Base-by-base conservation (phyloP, 2,888 invertebrate species). In the Pterobdella sp. region DNA sequence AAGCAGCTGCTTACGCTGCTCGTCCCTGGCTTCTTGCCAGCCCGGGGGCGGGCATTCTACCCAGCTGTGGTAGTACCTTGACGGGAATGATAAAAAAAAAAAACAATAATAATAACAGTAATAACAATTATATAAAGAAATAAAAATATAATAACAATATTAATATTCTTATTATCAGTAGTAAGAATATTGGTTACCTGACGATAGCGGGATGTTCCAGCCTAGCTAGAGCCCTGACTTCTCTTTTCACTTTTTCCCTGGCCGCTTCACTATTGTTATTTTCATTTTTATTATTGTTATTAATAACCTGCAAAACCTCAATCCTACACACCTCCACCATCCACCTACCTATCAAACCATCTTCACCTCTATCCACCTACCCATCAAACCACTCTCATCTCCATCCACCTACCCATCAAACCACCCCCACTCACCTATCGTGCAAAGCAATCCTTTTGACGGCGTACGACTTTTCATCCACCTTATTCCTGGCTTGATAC, bases 181-280 rank as follows among this genome's bases (percentile, higher is more conserved):
- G 52, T n/a, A 49, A 49, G 52, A 14, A n/a, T 14, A 18, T n/a
- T 18, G n/a, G 14, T 49, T 14, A 65, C 0, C 97, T 87, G 71
- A 97, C 96, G 78, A 98, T 97, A 82, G 95, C 91, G 65, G 89
- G 89, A 85, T 98, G 96, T 77, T 97, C 95, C 73, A 97, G 86
- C 83, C 92, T 92, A 0, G 97, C 97, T 60, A 97, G 85, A 0
- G 94, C 94, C 76, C 92, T 90, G 0, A 96, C 96, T 85, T 98
- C 97, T 60, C 97, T 88, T 86, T 94, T 87, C 0, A 97, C 95
- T 26, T 92, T 89, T 76, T 93, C 91, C 72, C 91, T 88, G 1
- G 92, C 90, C 73, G 89, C 88, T 78, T 89, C 88, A 79, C 92
- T 92, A 3, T 68, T 42, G 26, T 67, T 63, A 63, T 14, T n/a